Conservation (phyloP, 2,888 invertebrate genomes). For the Anorthoa munda region DNA sequence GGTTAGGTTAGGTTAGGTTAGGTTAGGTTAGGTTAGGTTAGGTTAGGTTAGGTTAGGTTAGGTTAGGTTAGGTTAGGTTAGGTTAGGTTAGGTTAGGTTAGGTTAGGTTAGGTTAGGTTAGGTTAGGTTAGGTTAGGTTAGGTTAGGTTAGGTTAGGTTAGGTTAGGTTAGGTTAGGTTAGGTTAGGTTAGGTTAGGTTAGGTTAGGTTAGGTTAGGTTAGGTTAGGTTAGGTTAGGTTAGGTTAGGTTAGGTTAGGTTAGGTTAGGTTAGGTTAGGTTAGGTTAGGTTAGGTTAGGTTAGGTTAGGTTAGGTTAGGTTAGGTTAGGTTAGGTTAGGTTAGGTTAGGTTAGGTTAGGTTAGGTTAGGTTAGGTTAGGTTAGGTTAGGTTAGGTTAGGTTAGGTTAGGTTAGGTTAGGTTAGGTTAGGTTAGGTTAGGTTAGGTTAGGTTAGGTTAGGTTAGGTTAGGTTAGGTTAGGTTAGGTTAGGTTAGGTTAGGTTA, state of each 20-base stretch:
- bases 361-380: slow-evolving; percentile 57
- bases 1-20: slow-evolving; percentile 68
- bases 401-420: slow-evolving; percentile 51
- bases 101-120: slow-evolving; percentile 66
- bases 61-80: slow-evolving; percentile 62
- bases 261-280: slow-evolving; percentile 61
- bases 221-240: slow-evolving; percentile 63
- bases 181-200: slow-evolving; percentile 69
- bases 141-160: slow-evolving; percentile 69
- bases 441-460: slow-evolving; percentile 51
- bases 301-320: slow-evolving; percentile 55
- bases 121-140: slow-evolving; percentile 68
- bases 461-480: slow-evolving; percentile 48
- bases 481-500: slow-evolving; percentile 50
- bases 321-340: slow-evolving; percentile 64
- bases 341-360: slow-evolving; percentile 59
- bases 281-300: slow-evolving; percentile 54
- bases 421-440: slow-evolving; percentile 54
- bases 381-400: slow-evolving; percentile 58
- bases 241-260: slow-evolving; percentile 65
- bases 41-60: slow-evolving; percentile 60
- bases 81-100: slow-evolving; percentile 64
- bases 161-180: slow-evolving; percentile 68
- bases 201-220: slow-evolving; percentile 67
- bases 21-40: slow-evolving; percentile 66